Evolutionary conservation across 2,888 invertebrate genomes (phyloP).

Genomic region (Nomada hirtipes): DNA sequence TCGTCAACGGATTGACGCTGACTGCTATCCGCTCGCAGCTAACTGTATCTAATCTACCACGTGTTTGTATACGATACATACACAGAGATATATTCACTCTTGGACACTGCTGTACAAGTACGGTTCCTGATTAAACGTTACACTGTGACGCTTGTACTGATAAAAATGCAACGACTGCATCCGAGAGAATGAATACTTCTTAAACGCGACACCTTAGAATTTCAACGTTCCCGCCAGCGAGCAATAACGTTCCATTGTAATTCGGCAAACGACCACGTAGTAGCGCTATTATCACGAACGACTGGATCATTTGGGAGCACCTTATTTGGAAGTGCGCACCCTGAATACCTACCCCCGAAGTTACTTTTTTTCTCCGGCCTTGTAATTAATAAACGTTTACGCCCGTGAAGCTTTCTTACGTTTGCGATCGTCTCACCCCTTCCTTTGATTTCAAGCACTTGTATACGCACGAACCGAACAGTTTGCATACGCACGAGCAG

Average conservation of each 20-base stretch:
- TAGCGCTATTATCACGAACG: slow-evolving; percentile 67
- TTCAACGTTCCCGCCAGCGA: slow-evolving; percentile 65
- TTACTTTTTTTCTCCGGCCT: slow-evolving; percentile 17
- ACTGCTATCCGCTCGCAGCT: slow-evolving; percentile 36
- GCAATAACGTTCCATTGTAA: slow-evolving; percentile 36
- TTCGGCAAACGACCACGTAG: slow-evolving; percentile 49
- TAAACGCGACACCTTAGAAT: slow-evolving; percentile 17
- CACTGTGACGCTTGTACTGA: slow-evolving; percentile 18
- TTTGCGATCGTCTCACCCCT: slow-evolving; percentile 3
- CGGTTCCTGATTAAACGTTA: slow-evolving; percentile 16
- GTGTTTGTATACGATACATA: slow-evolving; percentile 23
- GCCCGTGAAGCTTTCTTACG: slow-evolving; percentile 3
- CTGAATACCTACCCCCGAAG: slow-evolving; percentile 66
- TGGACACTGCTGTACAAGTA: background rate
- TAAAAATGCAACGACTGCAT: slow-evolving; percentile 33
- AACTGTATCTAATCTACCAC: slow-evolving; percentile 48
- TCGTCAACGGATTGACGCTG: slow-evolving; percentile 48
- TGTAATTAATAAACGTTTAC: slow-evolving; percentile 5
- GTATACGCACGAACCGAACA: slow-evolving; percentile 13
- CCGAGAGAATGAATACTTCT: slow-evolving; percentile 6
- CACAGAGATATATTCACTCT: background rate
- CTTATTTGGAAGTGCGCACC: slow-evolving; percentile 89
- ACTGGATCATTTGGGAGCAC: slow-evolving; percentile 85
- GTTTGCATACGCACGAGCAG: slow-evolving; percentile 14
- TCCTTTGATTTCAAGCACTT: slow-evolving; percentile 15